Evolutionary conservation across 1,140 invertebrate species (phyloP).

Genomic region (Bradysia coprophila): DNA sequence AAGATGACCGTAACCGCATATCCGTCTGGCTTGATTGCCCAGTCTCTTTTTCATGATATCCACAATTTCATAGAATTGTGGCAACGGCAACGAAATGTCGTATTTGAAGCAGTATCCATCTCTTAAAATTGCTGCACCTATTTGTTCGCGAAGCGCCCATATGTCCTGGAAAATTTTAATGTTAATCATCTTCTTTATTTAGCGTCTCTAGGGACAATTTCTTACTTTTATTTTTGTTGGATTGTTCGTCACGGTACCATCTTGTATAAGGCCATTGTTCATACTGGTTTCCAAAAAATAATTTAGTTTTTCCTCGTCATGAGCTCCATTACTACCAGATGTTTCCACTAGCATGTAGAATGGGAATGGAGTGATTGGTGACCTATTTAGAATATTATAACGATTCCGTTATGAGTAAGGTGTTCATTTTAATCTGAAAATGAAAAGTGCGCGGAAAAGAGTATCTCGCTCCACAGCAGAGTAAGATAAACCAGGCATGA

Average conservation of each 20-base stretch:
- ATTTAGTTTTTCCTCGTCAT: constrained; percentile 77
- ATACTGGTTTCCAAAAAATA: constrained; percentile 58
- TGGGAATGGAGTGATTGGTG: constrained; percentile 42
- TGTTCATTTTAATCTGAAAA: too few species aligned
- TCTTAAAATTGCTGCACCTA: constrained; percentile 56
- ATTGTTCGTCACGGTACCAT: constrained; percentile 73
- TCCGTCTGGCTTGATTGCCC: constrained; percentile 29
- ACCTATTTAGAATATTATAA: too few species aligned
- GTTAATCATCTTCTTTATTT: neutral
- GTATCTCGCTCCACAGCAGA: too few species aligned
- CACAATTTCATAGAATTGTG: constrained; percentile 68
- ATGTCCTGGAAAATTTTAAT: constrained; percentile 27
- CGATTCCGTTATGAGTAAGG: too few species aligned
- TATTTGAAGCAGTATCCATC: constrained; percentile 93
- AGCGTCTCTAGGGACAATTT: too few species aligned
- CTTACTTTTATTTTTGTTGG: constrained; percentile 56
- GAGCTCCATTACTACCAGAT: constrained; percentile 57
- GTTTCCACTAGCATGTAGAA: constrained; percentile 90
- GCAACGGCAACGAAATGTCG: constrained; percentile 79
- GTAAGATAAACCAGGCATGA: too few species aligned
- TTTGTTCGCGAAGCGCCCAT: constrained; percentile 71
- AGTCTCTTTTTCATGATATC: constrained; percentile 46
- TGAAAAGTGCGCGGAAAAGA: too few species aligned
- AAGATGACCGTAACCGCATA: too few species aligned
- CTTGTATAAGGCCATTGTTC: constrained; percentile 43